These are phyloP conservation scores for Agrotis segetum DNA, from an alignment of 2,888 invertebrate genomes.

Conservation along the genomic window DNA sequence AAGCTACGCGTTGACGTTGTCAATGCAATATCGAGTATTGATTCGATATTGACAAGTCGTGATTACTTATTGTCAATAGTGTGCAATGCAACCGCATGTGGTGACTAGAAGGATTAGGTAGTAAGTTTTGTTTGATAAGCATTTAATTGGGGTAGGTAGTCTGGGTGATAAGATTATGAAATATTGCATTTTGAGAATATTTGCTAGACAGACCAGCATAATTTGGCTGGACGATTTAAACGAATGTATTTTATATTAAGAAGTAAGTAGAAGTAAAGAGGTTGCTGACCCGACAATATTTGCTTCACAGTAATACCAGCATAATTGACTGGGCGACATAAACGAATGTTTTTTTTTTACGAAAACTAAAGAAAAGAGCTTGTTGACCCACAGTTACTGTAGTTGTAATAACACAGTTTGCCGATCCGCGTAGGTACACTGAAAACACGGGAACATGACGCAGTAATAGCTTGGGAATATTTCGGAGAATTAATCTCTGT, in stretches of 20 bases:
- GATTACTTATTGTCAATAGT: slow-evolving; percentile 60
- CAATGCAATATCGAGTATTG: slow-evolving; percentile 67
- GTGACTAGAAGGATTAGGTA: slow-evolving; percentile 24
- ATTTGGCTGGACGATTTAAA: no score
- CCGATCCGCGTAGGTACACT: not conserved
- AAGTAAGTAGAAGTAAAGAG: no score
- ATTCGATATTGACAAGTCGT: slow-evolving; percentile 69
- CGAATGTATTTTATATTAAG: no score
- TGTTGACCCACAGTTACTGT: no score
- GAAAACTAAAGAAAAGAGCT: no score
- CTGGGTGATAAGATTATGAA: not conserved
- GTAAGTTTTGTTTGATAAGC: slow-evolving; percentile 29
- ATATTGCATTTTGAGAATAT: no score
- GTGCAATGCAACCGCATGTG: slow-evolving; percentile 76
- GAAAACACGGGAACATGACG: no score
- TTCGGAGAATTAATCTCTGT: not conserved
- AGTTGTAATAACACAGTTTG: not conserved
- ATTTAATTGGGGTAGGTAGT: slow-evolving; percentile 16
- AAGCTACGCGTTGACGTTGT: slow-evolving; percentile 56
- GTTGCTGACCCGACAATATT: no score
- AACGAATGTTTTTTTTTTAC: no score
- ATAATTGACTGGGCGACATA: no score
- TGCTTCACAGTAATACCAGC: no score
- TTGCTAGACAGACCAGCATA: no score
- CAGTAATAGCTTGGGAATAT: not conserved